These are phyloP conservation scores for Myanophis thanlyinensis DNA, from an alignment of 2,113 vertebrate species.

Conservation along the genomic window DNA sequence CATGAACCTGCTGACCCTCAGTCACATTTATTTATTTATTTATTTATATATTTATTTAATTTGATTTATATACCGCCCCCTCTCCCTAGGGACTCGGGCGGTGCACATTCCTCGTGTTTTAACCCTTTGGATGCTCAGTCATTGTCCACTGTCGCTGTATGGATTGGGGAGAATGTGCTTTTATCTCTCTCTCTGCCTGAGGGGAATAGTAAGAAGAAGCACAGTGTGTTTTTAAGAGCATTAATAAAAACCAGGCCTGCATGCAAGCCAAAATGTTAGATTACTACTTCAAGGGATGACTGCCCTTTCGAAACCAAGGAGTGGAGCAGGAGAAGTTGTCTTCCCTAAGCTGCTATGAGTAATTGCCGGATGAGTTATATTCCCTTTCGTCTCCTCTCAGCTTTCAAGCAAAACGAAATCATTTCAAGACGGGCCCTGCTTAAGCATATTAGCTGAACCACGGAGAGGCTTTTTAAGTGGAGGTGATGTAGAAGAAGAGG, in stretches of 20 bases:
- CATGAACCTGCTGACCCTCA: neutral
- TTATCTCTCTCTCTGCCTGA: neutral
- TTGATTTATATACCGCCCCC: no score
- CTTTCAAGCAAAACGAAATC: neutral
- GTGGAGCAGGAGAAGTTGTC: neutral
- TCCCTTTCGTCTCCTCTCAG: neutral
- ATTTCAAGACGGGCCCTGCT: neutral
- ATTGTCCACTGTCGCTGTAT: neutral
- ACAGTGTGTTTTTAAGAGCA: neutral
- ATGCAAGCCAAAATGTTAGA: neutral
- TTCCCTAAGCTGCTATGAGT: neutral
- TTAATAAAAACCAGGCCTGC: neutral
- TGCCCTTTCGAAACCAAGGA: neutral
- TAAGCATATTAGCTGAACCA: neutral
- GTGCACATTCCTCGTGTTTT: neutral
- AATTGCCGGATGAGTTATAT: neutral
- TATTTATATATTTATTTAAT: no score
- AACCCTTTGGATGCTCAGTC: neutral
- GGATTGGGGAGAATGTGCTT: neutral
- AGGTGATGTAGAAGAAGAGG: neutral
- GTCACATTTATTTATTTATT: no score
- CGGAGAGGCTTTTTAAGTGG: neutral
- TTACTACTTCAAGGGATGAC: neutral
- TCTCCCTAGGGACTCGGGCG: no score
- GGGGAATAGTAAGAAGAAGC: neutral